Evolutionary conservation across 2,113 vertebrate species (phyloP), one percentile per base, ranked within the genome.

Genomic region (Entomyzon cyanotis): DNA sequence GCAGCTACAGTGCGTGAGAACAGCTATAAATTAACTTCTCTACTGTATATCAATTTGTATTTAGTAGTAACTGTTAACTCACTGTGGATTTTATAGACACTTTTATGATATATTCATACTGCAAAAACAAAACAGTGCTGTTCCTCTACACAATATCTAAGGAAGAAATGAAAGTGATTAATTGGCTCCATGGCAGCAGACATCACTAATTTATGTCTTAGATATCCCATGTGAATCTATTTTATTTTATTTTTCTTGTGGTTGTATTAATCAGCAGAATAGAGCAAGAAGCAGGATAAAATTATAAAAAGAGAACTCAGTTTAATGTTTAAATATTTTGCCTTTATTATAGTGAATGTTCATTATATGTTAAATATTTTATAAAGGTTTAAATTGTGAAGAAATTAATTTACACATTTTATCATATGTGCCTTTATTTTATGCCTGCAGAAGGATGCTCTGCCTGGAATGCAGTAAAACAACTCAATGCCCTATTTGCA

Each of bases 11-110:
- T 74, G 25, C 22, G 55, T 50, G 33, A 90, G 41, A 69, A 73
- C 15, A 84, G 17, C 27, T 65, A 75, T 82, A 91, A 95, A 96
- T 95, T 53, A 89, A 49, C 24, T 89, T 84, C 52, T 92, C 31
- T 60, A 55, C 16, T 71, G 53, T 75, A 90, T 31, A 87, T 93
- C 88, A 89, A 19, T 79, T 92, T 89, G 68, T 86, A 87, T 74
- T 90, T 93, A 52, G 33, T 89, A 83, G 84, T 77, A 91, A 92
- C 74, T 81, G 46, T 5, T 94, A 85, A 94, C 88, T 94, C 78
- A 80, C 52, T 78, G 27, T 71, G 81, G 50, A 55, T 91, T 96
- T 97, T 93, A 90, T 67, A 74, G 71, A n/a, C 44, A 68, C 15
- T 89, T 85, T 58, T 86, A 94, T 85, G 64, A 73, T 55, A 74